Evolutionary conservation across 2,113 vertebrate species (phyloP), one percentile per base, ranked within the genome.

Genomic region (Puntigrus tetrazona): DNA sequence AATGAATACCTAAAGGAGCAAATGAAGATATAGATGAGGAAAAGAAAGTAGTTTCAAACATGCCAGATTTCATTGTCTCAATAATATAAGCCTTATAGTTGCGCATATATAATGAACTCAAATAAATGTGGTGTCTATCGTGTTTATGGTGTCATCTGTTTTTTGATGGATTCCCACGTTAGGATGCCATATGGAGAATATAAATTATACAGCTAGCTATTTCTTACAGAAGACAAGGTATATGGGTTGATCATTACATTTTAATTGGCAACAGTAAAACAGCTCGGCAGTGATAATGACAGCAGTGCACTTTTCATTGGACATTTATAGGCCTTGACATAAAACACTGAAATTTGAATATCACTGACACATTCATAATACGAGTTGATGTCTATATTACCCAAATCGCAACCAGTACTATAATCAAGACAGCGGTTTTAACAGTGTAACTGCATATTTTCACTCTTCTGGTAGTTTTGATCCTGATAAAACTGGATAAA

Each of bases 231-330:
- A 52, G 83, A 84, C 83, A 70, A 78, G 63, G 77, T 72, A 57
- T 84, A 84, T 85, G 65, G 69, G 25, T 31, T 57, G 76, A 69
- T 72, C 83, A 85, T 85, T 72, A 47, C 25, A 73, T 70, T 85
- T 79, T 80, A 85, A 85, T 84, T 85, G 78, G 50, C 65, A 63
- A 22, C 84, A 80, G 70, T 80, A 63, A 79, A 79, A 85, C 55
- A 43, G 69, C 43, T 69, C 14, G 36, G 52, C 18, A 11, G 34
- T 59, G 41, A 85, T 79, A 79, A 80, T 69, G 84, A 85, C 67
- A 45, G 36, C 50, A 61, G 65, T 81, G 78, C 77, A 72, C 63
- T 80, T 84, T 85, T 79, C 65, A 85, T 80, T 80, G 65, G 50
- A 80, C 67, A 31, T 72, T 79, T 73, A 85, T 59, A 81, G 84